Evolutionary conservation across 1,140 invertebrate species (phyloP).

Genomic region (Orussus abietinus): DNA sequence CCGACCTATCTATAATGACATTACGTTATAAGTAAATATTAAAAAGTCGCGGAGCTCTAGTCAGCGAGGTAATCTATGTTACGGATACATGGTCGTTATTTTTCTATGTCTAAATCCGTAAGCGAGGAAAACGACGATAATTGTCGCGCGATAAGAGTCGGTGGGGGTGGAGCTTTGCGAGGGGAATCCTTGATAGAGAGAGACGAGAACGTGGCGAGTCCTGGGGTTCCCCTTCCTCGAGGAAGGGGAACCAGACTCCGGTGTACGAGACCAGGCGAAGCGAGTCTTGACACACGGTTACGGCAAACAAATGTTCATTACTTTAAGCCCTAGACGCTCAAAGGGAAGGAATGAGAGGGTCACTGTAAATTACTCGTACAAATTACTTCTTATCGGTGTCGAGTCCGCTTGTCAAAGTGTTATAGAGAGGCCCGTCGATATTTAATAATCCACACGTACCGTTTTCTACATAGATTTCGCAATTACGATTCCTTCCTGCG

Average conservation of each 20-base stretch:
- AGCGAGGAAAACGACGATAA: background rate
- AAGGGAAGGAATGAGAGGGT: conserved; percentile 20
- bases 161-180: too few species aligned
- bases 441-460: conserved; percentile 3
- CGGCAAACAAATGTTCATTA: conserved; percentile 32
- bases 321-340: conserved; percentile 32
- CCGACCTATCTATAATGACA: too few species aligned
- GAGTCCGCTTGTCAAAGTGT: conserved; percentile 33
- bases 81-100: conserved; percentile 28
- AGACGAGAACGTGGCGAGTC: too few species aligned
- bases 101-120: conserved; percentile 27
- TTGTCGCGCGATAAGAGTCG: background rate
- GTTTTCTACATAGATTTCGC: conserved; percentile 14
- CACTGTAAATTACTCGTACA: conserved; percentile 37
- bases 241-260: background rate
- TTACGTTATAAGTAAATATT: too few species aligned
- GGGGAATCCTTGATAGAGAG: too few species aligned
- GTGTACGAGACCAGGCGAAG: background rate
- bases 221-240: too few species aligned
- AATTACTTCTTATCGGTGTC: conserved; percentile 34
- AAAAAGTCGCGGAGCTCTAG: too few species aligned
- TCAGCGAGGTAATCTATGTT: too few species aligned
- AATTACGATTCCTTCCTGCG: background rate
- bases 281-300: background rate
- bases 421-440: conserved; percentile 29